A percentile compares a stretch with the other conserved stretches of the same genome.
Conservation (phyloP, 2,888 invertebrate species). For the Leptarthrus brevirostris region DNA sequence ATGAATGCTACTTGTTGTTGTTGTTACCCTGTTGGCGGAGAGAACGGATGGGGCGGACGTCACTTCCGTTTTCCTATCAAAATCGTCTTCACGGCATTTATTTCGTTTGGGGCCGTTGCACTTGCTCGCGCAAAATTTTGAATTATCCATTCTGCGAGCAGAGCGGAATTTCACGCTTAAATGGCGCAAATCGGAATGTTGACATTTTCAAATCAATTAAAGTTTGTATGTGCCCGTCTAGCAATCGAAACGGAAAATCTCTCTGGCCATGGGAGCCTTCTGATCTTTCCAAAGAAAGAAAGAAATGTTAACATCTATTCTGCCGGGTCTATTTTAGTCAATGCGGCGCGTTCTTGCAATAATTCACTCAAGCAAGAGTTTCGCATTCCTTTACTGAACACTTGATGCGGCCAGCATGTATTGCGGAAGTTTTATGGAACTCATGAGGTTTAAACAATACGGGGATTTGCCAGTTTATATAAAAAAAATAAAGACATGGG, state of each 20-base stretch:
- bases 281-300: not conserved
- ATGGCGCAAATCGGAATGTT: constrained; percentile 29
- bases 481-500: not conserved
- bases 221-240: not conserved
- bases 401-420: not conserved
- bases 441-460: not conserved
- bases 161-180: constrained; percentile 20
- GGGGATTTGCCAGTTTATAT: not conserved
- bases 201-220: constrained; percentile 26
- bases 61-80: constrained; percentile 18
- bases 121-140: not conserved
- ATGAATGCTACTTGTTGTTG: not conserved
- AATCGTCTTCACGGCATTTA: not conserved
- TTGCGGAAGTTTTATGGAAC: constrained; percentile 12
- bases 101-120: not conserved
- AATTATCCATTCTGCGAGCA: not conserved
- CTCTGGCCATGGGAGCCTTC: not conserved
- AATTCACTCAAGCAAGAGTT: not conserved
- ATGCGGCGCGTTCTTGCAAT: constrained; percentile 36
- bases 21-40: not conserved
- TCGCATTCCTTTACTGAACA: not conserved
- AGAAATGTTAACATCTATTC: not conserved
- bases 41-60: not conserved
- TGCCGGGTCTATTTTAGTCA: constrained; percentile 22
- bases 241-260: not conserved